Base-by-base conservation (phyloP, 2,113 vertebrate genomes). In the Sinocyclocheilus maitianheensis region DNA sequence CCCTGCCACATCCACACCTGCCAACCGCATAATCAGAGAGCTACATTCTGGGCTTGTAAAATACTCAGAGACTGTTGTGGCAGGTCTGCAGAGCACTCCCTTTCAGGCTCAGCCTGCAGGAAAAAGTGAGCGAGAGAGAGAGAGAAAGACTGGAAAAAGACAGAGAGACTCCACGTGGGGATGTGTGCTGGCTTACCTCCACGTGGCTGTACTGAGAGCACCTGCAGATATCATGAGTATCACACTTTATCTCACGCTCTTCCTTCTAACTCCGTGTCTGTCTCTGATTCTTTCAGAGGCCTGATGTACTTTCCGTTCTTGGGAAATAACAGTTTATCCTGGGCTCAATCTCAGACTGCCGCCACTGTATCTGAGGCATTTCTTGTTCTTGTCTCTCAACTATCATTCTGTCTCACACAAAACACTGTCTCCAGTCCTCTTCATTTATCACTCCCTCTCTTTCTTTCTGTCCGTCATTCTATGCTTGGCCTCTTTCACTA, bases 121-220 rank as follows among this genome's bases (percentile, higher is more conserved):
- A 81, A 74, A 85, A 51, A 84, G 26, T 30, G n/a, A 63, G 63
- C 9, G 65, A 53, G 18, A 76, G n/a, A 76, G n/a, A 76, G 58
- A 76, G 58, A 60, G 16, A 83, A 65, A 63, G 81, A 84, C 22
- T 76, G 62, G 55, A 40, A 37, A 48, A n/a, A 82, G 18, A 67
- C 86, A 55, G 48, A 14, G 0, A 78, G n/a, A 55, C 69, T 74
- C 69, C 34, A 62, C 46, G 58, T 74, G 63, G 26, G 75, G 85
- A 89, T 86, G 84, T 90, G 89, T 87, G 77, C 82, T 82, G 85
- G 84, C 88, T 78, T 89, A 84, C 76, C 86, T 77, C 51, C 71
- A 84, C 7, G 43, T 14, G 40, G n/a, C 72, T 87, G 37, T 60
- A 60, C 85, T 84, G 37, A 62, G 60, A 89, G 72, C 85, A 87